phyloP scores from a whole-genome alignment of 2,797 vertebrate genomes.

The Gymnoscopelus braueri region DNA sequence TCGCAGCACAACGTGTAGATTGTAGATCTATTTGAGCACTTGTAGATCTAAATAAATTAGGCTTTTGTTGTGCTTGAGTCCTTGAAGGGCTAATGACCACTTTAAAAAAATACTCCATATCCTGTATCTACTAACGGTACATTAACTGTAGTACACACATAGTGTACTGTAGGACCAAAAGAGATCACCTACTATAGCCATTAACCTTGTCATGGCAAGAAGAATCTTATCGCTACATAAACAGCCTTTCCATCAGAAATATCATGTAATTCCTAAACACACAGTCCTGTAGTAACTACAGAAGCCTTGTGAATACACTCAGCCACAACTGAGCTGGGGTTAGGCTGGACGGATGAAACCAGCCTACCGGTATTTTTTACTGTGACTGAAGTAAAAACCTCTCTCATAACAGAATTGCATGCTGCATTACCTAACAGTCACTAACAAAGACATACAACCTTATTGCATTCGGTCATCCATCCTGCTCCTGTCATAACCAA shows the following conservation, averaged over 20 bases:
- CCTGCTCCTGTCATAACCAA: slow-evolving; percentile 70
- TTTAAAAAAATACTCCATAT: too few species aligned
- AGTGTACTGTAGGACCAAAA: too few species aligned
- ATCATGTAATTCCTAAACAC: background rate
- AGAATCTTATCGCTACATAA: background rate
- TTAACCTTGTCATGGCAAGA: too few species aligned
- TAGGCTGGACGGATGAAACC: slow-evolving; percentile 37
- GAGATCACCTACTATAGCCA: too few species aligned
- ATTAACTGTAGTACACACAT: too few species aligned
- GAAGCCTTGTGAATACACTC: background rate
- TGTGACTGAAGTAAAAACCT: slow-evolving; percentile 18
- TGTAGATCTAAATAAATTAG: too few species aligned
- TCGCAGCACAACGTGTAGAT: too few species aligned
- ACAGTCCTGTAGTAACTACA: background rate
- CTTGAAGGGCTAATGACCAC: too few species aligned
- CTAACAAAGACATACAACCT: slow-evolving; percentile 45
- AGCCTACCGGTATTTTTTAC: background rate
- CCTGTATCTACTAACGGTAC: too few species aligned
- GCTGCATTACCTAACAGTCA: slow-evolving; percentile 53
- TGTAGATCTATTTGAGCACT: too few species aligned
- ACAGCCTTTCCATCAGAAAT: background rate
- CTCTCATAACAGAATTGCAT: slow-evolving; percentile 54
- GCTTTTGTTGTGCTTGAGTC: too few species aligned
- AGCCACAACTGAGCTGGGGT: background rate
- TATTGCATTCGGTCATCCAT: slow-evolving; percentile 69